A percentile compares a stretch with the other conserved stretches of the same genome.
These are phyloP conservation scores for Eriosoma lanigerum DNA, from an alignment of 1,140 invertebrate species.

Conservation along the genomic window DNA sequence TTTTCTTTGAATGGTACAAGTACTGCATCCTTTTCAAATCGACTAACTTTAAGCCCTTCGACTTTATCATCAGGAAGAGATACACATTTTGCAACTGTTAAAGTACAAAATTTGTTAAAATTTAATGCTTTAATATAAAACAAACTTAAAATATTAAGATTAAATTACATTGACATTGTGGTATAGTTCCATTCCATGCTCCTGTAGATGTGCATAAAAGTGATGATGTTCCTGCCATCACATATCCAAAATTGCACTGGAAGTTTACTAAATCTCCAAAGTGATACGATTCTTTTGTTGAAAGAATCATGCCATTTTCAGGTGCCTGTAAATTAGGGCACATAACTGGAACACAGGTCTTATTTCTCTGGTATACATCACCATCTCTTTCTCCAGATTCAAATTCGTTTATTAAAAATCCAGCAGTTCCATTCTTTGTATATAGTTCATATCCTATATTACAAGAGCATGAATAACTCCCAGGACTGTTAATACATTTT, in stretches of 20 bases:
- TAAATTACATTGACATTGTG: constrained; percentile 84
- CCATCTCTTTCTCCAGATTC: constrained; percentile 86
- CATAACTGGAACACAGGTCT: constrained; percentile 92
- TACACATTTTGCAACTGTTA: constrained; percentile 83
- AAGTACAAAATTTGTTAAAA: not conserved
- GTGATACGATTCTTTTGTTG: constrained; percentile 71
- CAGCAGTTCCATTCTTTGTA: constrained; percentile 85
- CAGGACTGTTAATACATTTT: constrained; percentile 86
- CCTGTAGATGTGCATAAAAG: constrained; percentile 87
- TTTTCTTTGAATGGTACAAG: constrained; percentile 86
- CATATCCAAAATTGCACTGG: constrained; percentile 93
- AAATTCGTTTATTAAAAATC: constrained; percentile 76
- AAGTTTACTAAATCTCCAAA: constrained; percentile 90
- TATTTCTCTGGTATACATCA: constrained; percentile 87
- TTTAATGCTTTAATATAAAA: not conserved
- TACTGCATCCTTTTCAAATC: constrained; percentile 75
- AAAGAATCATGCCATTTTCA: constrained; percentile 85
- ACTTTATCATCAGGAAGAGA: constrained; percentile 84
- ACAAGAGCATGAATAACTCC: constrained; percentile 84
- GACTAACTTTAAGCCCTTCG: constrained; percentile 76
- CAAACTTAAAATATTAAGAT: constrained; percentile 30
- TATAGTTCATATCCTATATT: constrained; percentile 92
- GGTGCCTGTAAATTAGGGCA: constrained; percentile 79
- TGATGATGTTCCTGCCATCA: constrained; percentile 80
- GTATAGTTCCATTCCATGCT: constrained; percentile 89